Percentiles rank a stretch among this genome's conserved stretches.
phyloP scores from a whole-genome alignment of 2,888 invertebrate species.

The Cheilosia grossa region DNA sequence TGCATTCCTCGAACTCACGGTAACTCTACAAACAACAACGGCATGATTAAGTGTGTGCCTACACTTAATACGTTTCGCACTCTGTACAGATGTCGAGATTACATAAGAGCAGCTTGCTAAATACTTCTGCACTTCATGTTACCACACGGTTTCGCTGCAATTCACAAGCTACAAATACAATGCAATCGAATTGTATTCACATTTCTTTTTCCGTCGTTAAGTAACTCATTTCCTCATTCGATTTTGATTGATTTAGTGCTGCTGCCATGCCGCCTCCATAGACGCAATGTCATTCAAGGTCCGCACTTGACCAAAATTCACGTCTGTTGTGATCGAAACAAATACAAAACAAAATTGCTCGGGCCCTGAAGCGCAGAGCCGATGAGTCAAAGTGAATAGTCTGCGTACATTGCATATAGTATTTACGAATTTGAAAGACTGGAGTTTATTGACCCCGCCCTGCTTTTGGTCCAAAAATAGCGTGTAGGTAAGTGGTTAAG shows the following conservation, averaged over 20 bases:
- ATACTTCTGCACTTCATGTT: conserved; percentile 25
- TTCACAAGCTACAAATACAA: background rate
- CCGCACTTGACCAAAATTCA: conserved; percentile 16
- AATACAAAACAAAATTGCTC: conserved; percentile 3
- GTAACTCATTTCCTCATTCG: conserved; percentile 29
- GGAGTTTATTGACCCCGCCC: conserved; percentile 37
- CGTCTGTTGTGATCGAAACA: background rate
- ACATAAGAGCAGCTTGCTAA: conserved; percentile 36
- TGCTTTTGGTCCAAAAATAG: conserved; percentile 21
- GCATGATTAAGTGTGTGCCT: conserved; percentile 59
- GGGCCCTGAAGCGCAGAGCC: conserved; percentile 24
- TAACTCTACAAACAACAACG: conserved; percentile 11
- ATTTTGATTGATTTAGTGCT: conserved; percentile 25
- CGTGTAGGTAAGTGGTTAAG: conserved; percentile 3
- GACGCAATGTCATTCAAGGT: conserved; percentile 28
- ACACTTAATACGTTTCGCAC: conserved; percentile 48
- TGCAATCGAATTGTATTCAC: conserved; percentile 5
- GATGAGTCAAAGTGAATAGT: conserved; percentile 30
- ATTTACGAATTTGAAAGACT: background rate
- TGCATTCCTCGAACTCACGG: conserved; percentile 38
- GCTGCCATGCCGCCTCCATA: background rate
- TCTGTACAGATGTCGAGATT: conserved; percentile 44
- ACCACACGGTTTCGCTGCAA: conserved; percentile 31
- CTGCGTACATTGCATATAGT: background rate
- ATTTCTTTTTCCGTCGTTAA: background rate